Percentiles rank a stretch among this genome's conserved stretches.
phyloP scores from a whole-genome alignment of 1,140 invertebrate species.

The Ephestia elutella region DNA sequence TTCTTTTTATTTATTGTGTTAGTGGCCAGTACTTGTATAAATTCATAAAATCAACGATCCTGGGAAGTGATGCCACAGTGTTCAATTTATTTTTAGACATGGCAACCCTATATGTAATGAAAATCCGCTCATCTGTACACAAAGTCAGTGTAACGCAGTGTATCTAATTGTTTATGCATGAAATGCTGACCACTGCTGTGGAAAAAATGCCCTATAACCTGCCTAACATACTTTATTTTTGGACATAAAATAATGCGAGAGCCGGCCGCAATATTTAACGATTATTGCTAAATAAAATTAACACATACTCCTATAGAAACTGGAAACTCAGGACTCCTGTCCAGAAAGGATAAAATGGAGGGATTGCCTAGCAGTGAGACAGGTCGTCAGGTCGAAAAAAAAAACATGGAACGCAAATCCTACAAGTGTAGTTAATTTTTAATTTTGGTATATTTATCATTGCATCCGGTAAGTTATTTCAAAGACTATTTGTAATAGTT shows the following conservation, averaged over 20 bases:
- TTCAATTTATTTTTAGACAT: not conserved
- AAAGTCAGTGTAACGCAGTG: conserved; percentile 8
- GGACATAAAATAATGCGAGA: not conserved
- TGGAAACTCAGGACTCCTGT: too few species aligned
- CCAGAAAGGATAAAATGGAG: too few species aligned
- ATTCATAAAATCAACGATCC: not conserved
- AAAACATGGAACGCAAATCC: too few species aligned
- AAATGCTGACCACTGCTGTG: not conserved
- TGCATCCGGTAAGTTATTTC: too few species aligned
- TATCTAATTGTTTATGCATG: conserved; percentile 13
- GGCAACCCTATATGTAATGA: conserved; percentile 6
- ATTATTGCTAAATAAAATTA: too few species aligned
- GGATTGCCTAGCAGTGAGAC: too few species aligned
- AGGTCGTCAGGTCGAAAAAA: too few species aligned
- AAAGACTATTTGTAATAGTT: too few species aligned
- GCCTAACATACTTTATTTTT: conserved; percentile 4
- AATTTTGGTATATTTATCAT: too few species aligned
- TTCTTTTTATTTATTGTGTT: not conserved
- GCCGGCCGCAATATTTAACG: not conserved
- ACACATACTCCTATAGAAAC: too few species aligned
- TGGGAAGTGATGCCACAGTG: not conserved
- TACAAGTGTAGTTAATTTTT: too few species aligned
- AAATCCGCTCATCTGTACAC: conserved; percentile 8
- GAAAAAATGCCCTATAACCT: conserved; percentile 3
- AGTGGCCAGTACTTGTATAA: not conserved